These are phyloP conservation scores for Dipus sagitta DNA, from an alignment of 2,797 vertebrate species.

Conservation along the genomic window DNA sequence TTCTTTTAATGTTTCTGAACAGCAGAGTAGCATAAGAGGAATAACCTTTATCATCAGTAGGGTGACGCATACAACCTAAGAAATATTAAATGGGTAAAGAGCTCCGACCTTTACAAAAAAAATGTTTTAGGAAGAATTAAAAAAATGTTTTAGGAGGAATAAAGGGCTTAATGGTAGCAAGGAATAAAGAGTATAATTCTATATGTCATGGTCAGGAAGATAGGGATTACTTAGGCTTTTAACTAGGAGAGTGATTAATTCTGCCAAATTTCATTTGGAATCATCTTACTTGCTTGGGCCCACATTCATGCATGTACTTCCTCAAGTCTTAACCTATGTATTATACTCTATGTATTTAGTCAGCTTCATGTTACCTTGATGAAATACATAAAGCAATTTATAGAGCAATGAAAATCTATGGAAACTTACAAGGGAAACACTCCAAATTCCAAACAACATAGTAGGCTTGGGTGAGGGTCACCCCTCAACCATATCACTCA, in stretches of 20 bases:
- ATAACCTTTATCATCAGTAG: too few relatives aligned
- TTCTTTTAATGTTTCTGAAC: too few relatives aligned
- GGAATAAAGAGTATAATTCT: not conserved
- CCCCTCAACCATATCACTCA: not conserved
- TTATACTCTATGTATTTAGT: not conserved
- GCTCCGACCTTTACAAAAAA: too few relatives aligned
- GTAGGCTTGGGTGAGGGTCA: not conserved
- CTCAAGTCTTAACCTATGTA: not conserved
- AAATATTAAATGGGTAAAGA: too few relatives aligned
- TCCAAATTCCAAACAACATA: not conserved
- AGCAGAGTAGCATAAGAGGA: too few relatives aligned
- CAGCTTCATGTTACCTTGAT: not conserved
- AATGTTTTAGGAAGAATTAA: too few relatives aligned
- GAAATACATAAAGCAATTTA: not conserved
- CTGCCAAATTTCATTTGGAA: not conserved
- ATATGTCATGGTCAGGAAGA: not conserved
- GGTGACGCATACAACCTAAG: too few relatives aligned
- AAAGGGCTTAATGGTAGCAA: too few relatives aligned
- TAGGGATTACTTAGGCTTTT: not conserved
- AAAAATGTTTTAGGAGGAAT: too few relatives aligned
- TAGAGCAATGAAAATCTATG: not conserved
- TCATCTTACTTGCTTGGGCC: not conserved
- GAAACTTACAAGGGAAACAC: not conserved
- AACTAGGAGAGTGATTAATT: not conserved
- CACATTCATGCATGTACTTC: not conserved